Conservation (phyloP, 1,140 invertebrate species). For the Leptopilina clavipes region DNA sequence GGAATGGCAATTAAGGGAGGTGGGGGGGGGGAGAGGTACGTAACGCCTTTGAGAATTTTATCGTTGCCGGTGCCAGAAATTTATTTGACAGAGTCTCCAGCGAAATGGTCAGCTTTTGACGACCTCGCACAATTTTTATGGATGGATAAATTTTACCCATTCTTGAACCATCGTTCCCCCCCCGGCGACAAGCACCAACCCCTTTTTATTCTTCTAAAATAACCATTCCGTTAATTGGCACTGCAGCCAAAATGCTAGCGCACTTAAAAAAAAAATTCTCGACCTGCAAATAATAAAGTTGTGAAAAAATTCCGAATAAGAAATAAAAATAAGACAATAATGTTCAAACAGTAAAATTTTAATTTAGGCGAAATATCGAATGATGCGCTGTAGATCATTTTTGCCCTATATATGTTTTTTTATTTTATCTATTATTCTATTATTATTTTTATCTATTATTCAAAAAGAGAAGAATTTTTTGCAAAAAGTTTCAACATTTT, state of each 20-base stretch:
- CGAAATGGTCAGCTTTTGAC: conserved; percentile 43
- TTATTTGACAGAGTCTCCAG: conserved; percentile 49
- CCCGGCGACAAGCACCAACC: conserved; percentile 21
- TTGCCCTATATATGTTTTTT: no score
- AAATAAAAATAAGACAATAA: no score
- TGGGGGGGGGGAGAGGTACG: conserved; percentile 40
- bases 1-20: conserved; percentile 44
- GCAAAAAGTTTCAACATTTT: no score
- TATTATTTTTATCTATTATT: no score
- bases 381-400: no score
- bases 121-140: conserved; percentile 52
- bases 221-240: neutral
- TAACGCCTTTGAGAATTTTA: conserved; percentile 50
- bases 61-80: conserved; percentile 51
- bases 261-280: no score
- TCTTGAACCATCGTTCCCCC: conserved; percentile 38
- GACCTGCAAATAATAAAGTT: no score
- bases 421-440: no score
- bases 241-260: conserved; percentile 33
- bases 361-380: no score
- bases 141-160: conserved; percentile 51
- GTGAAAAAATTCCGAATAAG: no score
- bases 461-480: no score
- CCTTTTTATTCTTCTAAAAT: conserved; percentile 5
- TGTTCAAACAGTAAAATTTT: no score